phyloP scores from a whole-genome alignment of 2,888 invertebrate species.

The Platycheirus albimanus region DNA sequence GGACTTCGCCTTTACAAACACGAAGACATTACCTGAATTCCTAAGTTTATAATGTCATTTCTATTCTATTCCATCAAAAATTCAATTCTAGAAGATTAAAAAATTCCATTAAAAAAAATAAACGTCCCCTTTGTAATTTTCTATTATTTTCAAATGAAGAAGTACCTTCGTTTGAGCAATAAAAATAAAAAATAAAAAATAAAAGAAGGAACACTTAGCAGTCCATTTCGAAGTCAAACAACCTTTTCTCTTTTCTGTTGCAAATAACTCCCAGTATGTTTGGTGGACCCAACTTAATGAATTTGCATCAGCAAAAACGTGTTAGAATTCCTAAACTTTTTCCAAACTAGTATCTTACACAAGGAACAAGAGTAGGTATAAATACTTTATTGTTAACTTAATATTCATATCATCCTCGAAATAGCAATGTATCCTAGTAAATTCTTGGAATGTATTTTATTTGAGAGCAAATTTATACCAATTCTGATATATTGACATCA shows the following conservation, averaged over 20 bases:
- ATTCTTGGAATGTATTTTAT: background rate
- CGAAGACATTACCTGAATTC: too few species aligned
- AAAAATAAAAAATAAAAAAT: too few species aligned
- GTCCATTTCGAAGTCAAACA: background rate
- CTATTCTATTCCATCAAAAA: too few species aligned
- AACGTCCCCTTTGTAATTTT: too few species aligned
- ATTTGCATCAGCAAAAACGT: slow-evolving; percentile 2
- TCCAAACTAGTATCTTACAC: too few species aligned
- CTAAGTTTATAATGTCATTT: too few species aligned
- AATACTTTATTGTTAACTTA: slow-evolving; percentile 10
- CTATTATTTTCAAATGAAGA: too few species aligned
- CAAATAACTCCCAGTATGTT: background rate
- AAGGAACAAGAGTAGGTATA: too few species aligned
- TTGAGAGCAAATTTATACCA: background rate
- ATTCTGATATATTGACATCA: slow-evolving; percentile 34
- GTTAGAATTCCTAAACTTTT: background rate
- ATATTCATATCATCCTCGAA: slow-evolving; percentile 35
- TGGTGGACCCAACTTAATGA: background rate
- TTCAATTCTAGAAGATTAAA: too few species aligned
- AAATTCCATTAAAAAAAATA: too few species aligned
- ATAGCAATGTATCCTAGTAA: background rate
- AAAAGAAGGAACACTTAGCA: background rate
- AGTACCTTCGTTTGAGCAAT: background rate
- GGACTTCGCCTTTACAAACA: too few species aligned
- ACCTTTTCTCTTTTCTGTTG: background rate